phyloP scores from a whole-genome alignment of 2,888 invertebrate species.

The Sthenelais limicola region DNA sequence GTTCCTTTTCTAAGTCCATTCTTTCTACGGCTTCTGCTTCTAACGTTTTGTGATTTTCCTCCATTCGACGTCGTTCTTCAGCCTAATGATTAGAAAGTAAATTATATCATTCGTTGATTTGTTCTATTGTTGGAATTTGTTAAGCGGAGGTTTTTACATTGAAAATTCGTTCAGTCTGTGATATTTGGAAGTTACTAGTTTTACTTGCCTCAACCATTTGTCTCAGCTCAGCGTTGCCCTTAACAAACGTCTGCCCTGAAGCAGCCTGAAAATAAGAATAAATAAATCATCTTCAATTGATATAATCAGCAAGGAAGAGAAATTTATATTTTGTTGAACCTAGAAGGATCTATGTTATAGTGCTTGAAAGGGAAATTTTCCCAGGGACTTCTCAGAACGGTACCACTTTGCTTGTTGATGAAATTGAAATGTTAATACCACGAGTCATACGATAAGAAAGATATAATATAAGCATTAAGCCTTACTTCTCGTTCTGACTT shows the following conservation, averaged over 20 bases:
- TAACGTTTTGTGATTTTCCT: slow-evolving; percentile 61
- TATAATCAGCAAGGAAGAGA: neutral
- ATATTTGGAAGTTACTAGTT: neutral
- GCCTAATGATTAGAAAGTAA: slow-evolving; percentile 53
- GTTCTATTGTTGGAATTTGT: neutral
- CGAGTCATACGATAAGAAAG: neutral
- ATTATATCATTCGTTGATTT: neutral
- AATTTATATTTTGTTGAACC: too few species aligned
- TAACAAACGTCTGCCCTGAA: slow-evolving; percentile 59
- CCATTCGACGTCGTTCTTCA: slow-evolving; percentile 62
- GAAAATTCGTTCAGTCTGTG: too few species aligned
- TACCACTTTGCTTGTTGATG: too few species aligned
- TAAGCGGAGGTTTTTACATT: neutral
- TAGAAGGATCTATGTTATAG: too few species aligned
- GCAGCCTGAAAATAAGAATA: slow-evolving; percentile 55
- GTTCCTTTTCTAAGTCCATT: slow-evolving; percentile 63
- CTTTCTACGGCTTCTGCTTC: slow-evolving; percentile 65
- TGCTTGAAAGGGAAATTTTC: too few species aligned
- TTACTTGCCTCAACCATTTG: slow-evolving; percentile 63
- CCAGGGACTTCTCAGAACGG: too few species aligned
- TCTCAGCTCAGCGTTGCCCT: slow-evolving; percentile 66
- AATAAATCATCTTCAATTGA: neutral
- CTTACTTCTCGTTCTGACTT: slow-evolving; percentile 62
- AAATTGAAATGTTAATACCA: neutral
- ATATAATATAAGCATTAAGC: neutral